Base-by-base conservation (phyloP, 2,113 vertebrate species). In the Martes martes region DNA sequence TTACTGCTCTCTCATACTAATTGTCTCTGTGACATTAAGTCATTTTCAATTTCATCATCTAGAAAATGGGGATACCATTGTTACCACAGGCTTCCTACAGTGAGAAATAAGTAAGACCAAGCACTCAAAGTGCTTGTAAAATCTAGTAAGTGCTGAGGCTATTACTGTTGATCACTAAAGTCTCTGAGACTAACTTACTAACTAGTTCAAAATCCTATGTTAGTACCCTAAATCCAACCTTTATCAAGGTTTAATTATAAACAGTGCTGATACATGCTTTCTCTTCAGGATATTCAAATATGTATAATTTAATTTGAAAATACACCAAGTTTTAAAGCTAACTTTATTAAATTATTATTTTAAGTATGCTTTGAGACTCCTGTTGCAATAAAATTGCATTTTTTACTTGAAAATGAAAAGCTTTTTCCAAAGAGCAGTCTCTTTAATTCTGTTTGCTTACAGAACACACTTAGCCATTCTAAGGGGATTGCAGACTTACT, bases 401-500 rank as follows among this genome's bases (percentile, higher is more conserved):
- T 92, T 92, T 96, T 88, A 88, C 33, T 93, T 89, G 71, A 19
- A 90, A 92, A 15, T 52, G 59, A 92, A 81, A 81, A 91, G 33
- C 21, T 81, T 76, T 76, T 76, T 47, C 88, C 28, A 88, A 23
- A 94, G 95, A 24, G 45, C 3, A 76, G 55, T 73, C 67, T 95
- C 79, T 78, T 76, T 26, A 39, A 83, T 57, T 71, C 26, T 92
- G 24, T 86, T 67, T 47, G 76, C 94, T 81, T 78, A 69, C 18
- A n/a, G n/a, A 52, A 61, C 13, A 1, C 52, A 90, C 21, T 92
- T 45, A 88, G 28, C 26, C 14, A n/a, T n/a, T 87, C 85, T 76
- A 67, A 39, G 52, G 39, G 28, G 8, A 11, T 6, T 87, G 61
- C 2, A 42, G 67, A 99, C 99, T 99, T 98, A 99, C 99, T 15